These are phyloP conservation scores for Leptodactylus fallax DNA, from an alignment of 2,797 vertebrate species.

Conservation along the genomic window DNA sequence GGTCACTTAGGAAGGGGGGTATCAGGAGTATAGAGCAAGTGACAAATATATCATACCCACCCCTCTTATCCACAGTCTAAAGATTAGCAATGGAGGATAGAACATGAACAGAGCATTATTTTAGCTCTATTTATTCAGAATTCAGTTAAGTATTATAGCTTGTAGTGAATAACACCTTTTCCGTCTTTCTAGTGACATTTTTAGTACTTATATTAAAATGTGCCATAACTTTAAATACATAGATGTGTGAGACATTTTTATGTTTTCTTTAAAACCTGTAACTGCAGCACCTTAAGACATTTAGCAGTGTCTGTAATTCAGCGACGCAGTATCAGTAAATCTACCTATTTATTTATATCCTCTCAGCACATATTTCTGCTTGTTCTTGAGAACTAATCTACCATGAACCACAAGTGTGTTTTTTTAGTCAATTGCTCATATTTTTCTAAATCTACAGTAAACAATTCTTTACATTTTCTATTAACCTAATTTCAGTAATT, in stretches of 20 bases:
- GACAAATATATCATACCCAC: not conserved
- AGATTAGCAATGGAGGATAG: not conserved
- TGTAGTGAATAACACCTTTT: conserved; percentile 12
- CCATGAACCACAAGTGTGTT: not conserved
- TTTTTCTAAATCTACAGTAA: not conserved
- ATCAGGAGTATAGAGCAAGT: not conserved
- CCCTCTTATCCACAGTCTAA: not conserved
- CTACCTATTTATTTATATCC: conserved; percentile 1
- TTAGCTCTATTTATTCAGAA: not conserved
- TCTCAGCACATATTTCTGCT: not conserved
- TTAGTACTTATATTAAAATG: conserved; percentile 12
- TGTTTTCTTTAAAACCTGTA: conserved; percentile 27
- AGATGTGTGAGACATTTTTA: conserved; percentile 12
- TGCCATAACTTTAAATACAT: conserved; percentile 13
- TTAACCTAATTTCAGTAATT: not conserved
- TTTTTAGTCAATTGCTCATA: not conserved
- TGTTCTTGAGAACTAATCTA: not conserved
- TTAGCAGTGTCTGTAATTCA: conserved; percentile 20
- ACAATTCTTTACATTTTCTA: not conserved
- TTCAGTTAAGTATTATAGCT: not conserved
- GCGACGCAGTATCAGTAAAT: conserved; percentile 8
- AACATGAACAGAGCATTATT: not conserved
- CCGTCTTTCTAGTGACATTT: not conserved
- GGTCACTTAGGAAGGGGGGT: too few species aligned
- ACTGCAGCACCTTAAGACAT: conserved; percentile 22